A percentile compares a stretch with the other conserved stretches of the same genome.
Conservation (phyloP, 2,113 vertebrate genomes). For the Peromyscus polionotus region DNA sequence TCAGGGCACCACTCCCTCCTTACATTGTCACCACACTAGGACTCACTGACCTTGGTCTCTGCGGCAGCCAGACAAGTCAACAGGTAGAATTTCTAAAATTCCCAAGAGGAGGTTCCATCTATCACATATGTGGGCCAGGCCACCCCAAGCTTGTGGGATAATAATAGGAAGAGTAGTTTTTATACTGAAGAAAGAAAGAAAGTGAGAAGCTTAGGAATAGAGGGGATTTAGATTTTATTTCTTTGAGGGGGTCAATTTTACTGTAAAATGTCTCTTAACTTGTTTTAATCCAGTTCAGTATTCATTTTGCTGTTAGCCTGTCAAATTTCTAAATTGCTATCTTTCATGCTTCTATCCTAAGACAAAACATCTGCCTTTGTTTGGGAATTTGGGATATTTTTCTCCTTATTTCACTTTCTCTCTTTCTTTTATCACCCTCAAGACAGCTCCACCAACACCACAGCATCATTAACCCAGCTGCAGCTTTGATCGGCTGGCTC, state of each 20-base stretch:
- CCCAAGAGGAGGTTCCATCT: background rate
- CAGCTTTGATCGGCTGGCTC: conserved; percentile 58
- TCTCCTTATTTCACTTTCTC: conserved; percentile 17
- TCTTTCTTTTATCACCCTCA: conserved; percentile 47
- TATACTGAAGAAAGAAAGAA: background rate
- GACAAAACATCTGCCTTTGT: conserved; percentile 73
- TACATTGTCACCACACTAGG: background rate
- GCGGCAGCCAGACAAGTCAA: background rate
- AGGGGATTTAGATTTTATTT: background rate
- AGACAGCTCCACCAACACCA: conserved; percentile 1
- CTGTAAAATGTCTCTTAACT: background rate
- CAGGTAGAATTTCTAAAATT: background rate
- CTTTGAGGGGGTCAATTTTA: conserved; percentile 26
- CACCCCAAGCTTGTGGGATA: background rate
- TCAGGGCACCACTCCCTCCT: fast-evolving
- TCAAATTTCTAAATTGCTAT: background rate
- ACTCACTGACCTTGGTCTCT: background rate
- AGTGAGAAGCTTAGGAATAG: background rate
- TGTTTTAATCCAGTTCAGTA: conserved; percentile 17
- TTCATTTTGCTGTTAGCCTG: conserved; percentile 28
- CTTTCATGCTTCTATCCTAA: conserved; percentile 49
- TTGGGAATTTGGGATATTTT: conserved; percentile 26
- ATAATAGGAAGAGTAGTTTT: fast-evolving
- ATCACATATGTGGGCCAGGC: background rate
- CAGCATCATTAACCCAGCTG: conserved; percentile 17